Evolutionary conservation across 2,797 vertebrate species (phyloP), one percentile per base, ranked within the genome.

Genomic region (Sebastes goodei): DNA sequence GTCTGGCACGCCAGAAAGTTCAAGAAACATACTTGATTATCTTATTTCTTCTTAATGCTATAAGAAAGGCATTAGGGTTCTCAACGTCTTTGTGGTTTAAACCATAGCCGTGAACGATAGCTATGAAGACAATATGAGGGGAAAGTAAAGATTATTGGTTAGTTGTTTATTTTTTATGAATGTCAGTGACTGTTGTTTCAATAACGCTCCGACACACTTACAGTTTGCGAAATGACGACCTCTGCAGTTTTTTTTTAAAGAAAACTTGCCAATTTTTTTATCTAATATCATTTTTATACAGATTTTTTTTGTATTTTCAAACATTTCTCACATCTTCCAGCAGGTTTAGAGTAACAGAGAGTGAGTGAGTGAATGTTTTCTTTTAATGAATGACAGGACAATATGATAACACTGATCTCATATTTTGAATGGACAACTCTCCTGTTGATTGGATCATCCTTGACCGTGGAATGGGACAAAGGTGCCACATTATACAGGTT

Each of bases 21-120:
- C 81, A 87, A 90, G 83, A 84, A 90, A 91, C 81, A 84, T 86
- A 90, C 71, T 88, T 90, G 88, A 93, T 94, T 88, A 94, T 93
- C 86, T 83, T 74, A 71, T 85, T 88, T 91, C 38, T 78, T 88
- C 15, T 84, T 79, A 81, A 85, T 67, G 73, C 83, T 86, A 52
- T 85, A 82, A 88, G 70, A 86, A 94, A 94, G 91, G 92, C 92
- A 92, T 93, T 74, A 78, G 78, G 83, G 87, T 83, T 90, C 66
- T 88, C 64, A 86, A 84, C 23, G 6, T 83, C 60, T 82, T 81
- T 81, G 68, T 76, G 74, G 62, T 82, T 82, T 71, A 79, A 53
- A 84, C 72, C n/a, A 81, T 42, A 78, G 71, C 75, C 29, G 82
- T 49, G 20, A 85, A 66, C 35, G 53, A 68, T 5, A 76, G 78